These are phyloP conservation scores for Clitarchus hookeri DNA, from an alignment of 2,888 invertebrate genomes.

Conservation along the genomic window DNA sequence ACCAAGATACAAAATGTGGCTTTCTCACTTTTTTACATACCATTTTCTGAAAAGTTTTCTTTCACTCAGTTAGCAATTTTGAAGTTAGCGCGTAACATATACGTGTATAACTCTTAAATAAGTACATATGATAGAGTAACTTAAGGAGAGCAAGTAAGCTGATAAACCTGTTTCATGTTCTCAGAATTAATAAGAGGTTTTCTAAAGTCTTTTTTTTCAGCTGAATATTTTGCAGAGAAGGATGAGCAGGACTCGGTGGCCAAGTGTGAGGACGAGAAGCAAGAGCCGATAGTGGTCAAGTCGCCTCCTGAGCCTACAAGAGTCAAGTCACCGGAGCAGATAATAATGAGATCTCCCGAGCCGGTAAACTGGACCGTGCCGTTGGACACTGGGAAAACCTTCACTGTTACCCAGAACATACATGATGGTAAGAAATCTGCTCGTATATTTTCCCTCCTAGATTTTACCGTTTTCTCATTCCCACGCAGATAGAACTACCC, in stretches of 20 bases:
- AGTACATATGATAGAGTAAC: no score
- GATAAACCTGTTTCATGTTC: no score
- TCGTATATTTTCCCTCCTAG: neutral
- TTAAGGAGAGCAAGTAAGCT: no score
- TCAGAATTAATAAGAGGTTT: no score
- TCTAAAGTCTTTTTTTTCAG: neutral
- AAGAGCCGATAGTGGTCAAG: constrained; percentile 67
- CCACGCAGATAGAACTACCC: neutral
- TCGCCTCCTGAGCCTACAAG: constrained; percentile 92
- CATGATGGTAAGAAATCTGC: constrained; percentile 63
- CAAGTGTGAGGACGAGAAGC: constrained; percentile 25
- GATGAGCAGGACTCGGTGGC: constrained; percentile 18
- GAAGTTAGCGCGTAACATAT: no score
- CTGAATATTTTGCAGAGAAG: neutral
- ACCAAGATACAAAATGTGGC: no score
- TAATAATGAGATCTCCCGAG: constrained; percentile 90
- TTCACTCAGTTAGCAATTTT: no score
- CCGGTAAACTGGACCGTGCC: constrained; percentile 96
- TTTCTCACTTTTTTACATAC: no score
- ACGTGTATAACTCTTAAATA: no score
- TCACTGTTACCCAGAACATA: constrained; percentile 91
- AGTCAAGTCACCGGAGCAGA: constrained; percentile 91
- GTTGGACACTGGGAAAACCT: constrained; percentile 89
- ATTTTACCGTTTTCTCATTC: neutral
- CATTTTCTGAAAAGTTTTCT: no score